Evolutionary conservation across 2,888 invertebrate species (phyloP), one percentile per base, ranked within the genome.

Genomic region (Mystacides longicornis): DNA sequence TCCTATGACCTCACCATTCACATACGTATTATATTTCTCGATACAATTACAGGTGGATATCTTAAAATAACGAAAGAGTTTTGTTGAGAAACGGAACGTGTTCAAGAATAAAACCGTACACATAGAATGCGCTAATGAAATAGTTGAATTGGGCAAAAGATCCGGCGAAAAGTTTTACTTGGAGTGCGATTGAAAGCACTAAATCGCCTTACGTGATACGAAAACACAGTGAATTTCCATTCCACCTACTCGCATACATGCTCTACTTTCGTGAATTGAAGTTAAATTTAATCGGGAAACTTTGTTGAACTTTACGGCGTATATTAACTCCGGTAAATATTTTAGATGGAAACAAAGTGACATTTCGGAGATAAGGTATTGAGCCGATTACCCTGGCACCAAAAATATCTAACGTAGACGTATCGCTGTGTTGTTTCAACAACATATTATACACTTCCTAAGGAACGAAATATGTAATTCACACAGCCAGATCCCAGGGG

Each of bases 331-430:
- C 16, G 16, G 37, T 37, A 37, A 37, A 37, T 37, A 37, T 37
- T 37, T 46, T 7, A 46, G 46, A 46, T 46, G 21, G 46, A 46
- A 46, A 46, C 46, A 46, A n/a, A 23, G 46, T 23, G 46, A 52
- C 52, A 52, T 21, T 43, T 51, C 19, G 21, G 52, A 52, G 52
- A 52, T 52, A 23, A 42, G 52, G 23, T 46, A 46, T 18, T 20
- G 52, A 46, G 27, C 46, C 52, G 46, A 52, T 52, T 27, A 45
- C 19, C 16, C 16, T n/a, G 21, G 23, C 27, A 52, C 45, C 23
- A 7, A 7, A 9, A 27, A 46, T 27, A 52, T 52, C 23, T 46
- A 20, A 23, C 42, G 31, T 22, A 21, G n/a, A n/a, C n/a, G n/a
- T n/a, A n/a, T n/a, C n/a, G n/a, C 37, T 16, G 14, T 37, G 37